phyloP scores from a whole-genome alignment of 2,113 vertebrate genomes.

The Myocastor coypus region DNA sequence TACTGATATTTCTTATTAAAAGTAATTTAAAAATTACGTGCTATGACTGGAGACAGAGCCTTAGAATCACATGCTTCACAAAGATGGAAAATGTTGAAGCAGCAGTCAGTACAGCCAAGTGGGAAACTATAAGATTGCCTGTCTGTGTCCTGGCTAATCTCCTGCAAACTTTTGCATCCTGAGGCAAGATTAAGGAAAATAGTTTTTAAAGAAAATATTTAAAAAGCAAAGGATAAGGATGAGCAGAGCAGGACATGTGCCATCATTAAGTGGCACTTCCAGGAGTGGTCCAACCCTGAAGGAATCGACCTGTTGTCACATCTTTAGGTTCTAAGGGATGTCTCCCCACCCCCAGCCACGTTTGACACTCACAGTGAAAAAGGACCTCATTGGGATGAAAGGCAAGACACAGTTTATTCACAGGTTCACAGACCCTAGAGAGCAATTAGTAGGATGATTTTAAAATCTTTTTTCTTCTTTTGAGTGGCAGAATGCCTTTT shows the following conservation, averaged over 20 bases:
- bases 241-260: not conserved
- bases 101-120: not conserved
- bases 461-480: not conserved
- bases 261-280: not conserved
- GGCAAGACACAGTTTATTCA: not conserved
- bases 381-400: not conserved
- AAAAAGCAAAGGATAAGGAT: not conserved
- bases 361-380: not conserved
- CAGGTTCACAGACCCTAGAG: not conserved
- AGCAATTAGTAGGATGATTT: not conserved
- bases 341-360: not conserved
- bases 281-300: not conserved
- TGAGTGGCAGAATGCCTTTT: not conserved
- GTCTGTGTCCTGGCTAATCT: not conserved
- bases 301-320: fast-evolving
- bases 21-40: too few relatives aligned
- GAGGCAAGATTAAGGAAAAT: not conserved
- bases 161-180: not conserved
- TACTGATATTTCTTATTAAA: too few relatives aligned
- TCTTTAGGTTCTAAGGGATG: not conserved
- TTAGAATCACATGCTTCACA: not conserved
- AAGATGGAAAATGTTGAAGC: not conserved
- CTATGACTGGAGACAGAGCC: not conserved
- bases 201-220: not conserved
- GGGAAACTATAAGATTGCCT: not conserved